Evolutionary conservation across 2,888 invertebrate genomes (phyloP).

Genomic region (Helobdella robusta): DNA sequence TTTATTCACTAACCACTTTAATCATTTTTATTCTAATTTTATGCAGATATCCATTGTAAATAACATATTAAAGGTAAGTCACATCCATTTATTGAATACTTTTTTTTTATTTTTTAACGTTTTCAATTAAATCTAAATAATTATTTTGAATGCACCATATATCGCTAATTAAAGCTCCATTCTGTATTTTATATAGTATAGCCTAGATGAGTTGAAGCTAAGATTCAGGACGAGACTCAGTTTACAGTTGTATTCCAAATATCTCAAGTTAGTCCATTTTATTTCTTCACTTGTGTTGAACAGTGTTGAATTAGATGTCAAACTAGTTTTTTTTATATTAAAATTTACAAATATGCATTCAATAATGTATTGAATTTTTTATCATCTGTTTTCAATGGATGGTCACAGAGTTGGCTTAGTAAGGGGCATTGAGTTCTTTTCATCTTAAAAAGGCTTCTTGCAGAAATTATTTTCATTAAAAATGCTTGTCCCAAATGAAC

Average conservation of each 20-base stretch:
- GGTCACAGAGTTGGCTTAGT: no score
- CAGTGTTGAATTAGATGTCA: no score
- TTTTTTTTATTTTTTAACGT: constrained; percentile 9
- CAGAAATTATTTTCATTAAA: no score
- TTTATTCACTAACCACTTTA: no score
- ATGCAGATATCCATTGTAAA: constrained; percentile 80
- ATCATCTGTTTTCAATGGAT: no score
- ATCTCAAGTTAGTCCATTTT: constrained; percentile 65
- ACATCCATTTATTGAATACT: neutral
- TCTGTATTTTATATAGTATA: constrained; percentile 58
- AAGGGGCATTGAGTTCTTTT: no score
- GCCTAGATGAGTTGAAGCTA: constrained; percentile 82
- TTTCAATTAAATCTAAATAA: neutral
- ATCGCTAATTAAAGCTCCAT: neutral
- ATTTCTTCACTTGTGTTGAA: neutral
- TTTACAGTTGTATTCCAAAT: constrained; percentile 75
- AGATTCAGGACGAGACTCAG: constrained; percentile 80
- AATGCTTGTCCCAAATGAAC: no score
- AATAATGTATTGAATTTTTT: no score
- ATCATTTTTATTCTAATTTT: constrained; percentile 28
- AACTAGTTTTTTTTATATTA: no score
- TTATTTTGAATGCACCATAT: neutral
- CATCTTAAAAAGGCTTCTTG: no score
- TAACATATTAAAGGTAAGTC: constrained; percentile 68
- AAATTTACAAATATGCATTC: no score